A percentile compares a stretch with the other conserved stretches of the same genome.
Conservation (phyloP, 2,113 vertebrate genomes). For the Pan troglodytes region DNA sequence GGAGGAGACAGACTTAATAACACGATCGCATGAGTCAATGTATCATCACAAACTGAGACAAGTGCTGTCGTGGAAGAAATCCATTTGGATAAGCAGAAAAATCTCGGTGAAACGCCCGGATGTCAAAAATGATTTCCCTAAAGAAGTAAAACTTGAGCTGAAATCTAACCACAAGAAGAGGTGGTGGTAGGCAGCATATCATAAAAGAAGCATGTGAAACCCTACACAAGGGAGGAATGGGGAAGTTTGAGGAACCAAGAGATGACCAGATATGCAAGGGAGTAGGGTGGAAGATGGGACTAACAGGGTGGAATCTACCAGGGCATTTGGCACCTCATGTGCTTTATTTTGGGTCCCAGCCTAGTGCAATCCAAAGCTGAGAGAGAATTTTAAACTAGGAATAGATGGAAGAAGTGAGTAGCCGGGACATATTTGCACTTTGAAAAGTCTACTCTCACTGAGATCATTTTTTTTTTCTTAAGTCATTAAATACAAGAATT, state of each 20-base stretch:
- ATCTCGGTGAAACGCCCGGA: too few relatives aligned
- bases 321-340: too few relatives aligned
- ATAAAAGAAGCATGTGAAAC: neutral
- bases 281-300: rapidly evolving
- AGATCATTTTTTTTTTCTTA: neutral
- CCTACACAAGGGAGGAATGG: neutral
- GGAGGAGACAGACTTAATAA: neutral
- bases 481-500: neutral
- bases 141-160: neutral
- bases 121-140: neutral
- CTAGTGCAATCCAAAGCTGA: neutral
- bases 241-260: neutral
- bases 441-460: neutral
- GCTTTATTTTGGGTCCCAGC: rapidly evolving
- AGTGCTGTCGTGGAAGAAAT: neutral
- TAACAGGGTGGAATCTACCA: rapidly evolving
- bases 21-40: neutral
- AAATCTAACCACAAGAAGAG: neutral
- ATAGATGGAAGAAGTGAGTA: too few relatives aligned
- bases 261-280: neutral
- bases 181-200: too few relatives aligned
- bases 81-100: too few relatives aligned
- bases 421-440: neutral
- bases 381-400: neutral
- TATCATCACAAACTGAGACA: neutral